Evolutionary conservation across 2,888 invertebrate genomes (phyloP).

Genomic region (Argyra leucocephala): DNA sequence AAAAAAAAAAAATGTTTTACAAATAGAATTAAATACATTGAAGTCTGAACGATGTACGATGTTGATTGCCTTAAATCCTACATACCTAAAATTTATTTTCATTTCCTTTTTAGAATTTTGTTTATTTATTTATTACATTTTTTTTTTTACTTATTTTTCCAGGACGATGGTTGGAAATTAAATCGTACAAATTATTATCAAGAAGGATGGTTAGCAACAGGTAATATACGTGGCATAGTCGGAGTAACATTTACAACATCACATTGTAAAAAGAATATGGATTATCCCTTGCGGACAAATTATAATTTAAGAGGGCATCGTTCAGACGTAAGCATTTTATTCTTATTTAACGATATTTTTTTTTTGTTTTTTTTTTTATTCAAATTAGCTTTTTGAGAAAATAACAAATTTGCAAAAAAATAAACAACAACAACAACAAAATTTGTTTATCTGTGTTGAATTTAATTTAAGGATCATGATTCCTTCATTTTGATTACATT

Average conservation of each 20-base stretch:
- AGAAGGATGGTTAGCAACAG: slow-evolving; percentile 95
- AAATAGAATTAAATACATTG: no score
- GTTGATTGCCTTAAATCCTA: no score
- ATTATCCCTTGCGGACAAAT: slow-evolving; percentile 83
- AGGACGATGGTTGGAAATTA: slow-evolving; percentile 93
- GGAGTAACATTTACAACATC: slow-evolving; percentile 95
- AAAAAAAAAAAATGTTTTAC: no score
- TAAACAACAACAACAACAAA: not conserved
- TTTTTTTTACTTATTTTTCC: slow-evolving; percentile 28
- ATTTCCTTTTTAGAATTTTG: no score
- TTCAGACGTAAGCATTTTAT: slow-evolving; percentile 74
- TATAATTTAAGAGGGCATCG: slow-evolving; percentile 95
- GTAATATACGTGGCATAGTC: slow-evolving; percentile 86
- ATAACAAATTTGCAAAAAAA: not conserved
- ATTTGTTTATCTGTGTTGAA: no score
- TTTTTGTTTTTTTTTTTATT: not conserved
- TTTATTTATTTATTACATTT: not conserved
- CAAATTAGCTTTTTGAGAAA: not conserved
- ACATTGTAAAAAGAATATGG: slow-evolving; percentile 77
- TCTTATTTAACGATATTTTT: no score
- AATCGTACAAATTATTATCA: slow-evolving; percentile 92
- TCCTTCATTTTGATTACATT: no score
- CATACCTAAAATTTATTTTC: no score
- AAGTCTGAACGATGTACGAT: no score
- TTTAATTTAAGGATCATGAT: no score